A percentile compares a stretch with the other conserved stretches of the same genome.
phyloP scores from a whole-genome alignment of 2,888 invertebrate species.

The Chydorus sphaericus region DNA sequence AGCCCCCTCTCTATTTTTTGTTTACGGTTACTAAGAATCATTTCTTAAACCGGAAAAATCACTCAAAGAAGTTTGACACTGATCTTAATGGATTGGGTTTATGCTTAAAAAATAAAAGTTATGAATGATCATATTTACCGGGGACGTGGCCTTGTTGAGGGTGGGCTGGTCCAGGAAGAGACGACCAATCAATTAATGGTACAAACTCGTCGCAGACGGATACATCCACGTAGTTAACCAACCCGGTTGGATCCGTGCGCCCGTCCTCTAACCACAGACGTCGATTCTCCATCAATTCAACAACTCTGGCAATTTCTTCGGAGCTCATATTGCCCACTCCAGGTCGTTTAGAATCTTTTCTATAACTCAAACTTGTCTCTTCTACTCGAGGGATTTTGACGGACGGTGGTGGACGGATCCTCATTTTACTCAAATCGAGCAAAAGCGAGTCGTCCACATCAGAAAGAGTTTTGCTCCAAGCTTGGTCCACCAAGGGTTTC shows the following conservation, averaged over 20 bases:
- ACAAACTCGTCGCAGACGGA: background rate
- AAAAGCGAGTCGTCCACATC: background rate
- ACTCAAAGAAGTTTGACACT: too few relatives aligned
- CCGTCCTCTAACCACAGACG: background rate
- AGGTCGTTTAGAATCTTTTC: slow-evolving; percentile 59
- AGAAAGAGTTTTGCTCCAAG: background rate
- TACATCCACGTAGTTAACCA: background rate
- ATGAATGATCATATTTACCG: slow-evolving; percentile 17
- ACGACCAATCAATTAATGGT: slow-evolving; percentile 42
- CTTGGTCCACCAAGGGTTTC: background rate
- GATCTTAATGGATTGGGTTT: too few relatives aligned
- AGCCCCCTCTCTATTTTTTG: too few relatives aligned
- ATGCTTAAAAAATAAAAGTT: too few relatives aligned
- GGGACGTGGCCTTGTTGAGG: slow-evolving; percentile 70
- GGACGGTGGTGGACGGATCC: background rate
- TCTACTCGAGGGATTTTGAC: slow-evolving; percentile 32
- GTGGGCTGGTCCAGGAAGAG: slow-evolving; percentile 54
- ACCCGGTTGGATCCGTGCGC: background rate
- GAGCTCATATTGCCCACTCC: slow-evolving; percentile 32
- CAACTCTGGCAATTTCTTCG: background rate
- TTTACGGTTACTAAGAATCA: too few relatives aligned
- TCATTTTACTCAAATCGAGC: background rate
- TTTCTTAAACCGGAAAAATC: too few relatives aligned
- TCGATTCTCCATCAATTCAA: background rate
- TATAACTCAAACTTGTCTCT: slow-evolving; percentile 42